Evolutionary conservation across 2,797 vertebrate genomes (phyloP).

Genomic region (Etheostoma nigrum): DNA sequence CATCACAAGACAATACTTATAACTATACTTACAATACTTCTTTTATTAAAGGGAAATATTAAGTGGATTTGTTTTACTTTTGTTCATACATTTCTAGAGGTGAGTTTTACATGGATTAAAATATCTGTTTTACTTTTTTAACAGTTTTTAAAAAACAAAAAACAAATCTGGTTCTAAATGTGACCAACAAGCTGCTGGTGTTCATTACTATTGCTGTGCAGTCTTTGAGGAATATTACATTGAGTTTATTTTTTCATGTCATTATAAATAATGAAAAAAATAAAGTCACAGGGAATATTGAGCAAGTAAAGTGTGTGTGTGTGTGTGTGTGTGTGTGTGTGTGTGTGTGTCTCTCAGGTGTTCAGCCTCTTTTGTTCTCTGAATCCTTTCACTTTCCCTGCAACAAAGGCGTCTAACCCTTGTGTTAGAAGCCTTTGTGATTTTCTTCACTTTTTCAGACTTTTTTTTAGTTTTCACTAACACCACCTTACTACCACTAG

Average conservation of each 20-base stretch:
- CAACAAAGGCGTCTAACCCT: conserved; percentile 64
- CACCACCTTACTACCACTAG: too few species aligned
- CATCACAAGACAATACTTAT: too few species aligned
- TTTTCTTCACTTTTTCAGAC: too few species aligned
- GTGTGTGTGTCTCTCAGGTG: conserved; percentile 45
- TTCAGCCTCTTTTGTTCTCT: conserved; percentile 58
- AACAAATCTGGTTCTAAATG: background rate
- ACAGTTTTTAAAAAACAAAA: too few species aligned
- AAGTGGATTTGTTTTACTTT: background rate
- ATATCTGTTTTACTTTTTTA: background rate
- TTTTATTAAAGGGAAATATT: background rate
- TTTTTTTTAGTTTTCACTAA: too few species aligned
- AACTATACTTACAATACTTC: too few species aligned
- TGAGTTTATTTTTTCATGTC: background rate
- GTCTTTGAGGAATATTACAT: conserved; percentile 1
- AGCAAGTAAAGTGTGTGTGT: background rate
- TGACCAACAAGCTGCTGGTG: background rate
- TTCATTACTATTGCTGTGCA: background rate
- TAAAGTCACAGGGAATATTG: conserved; percentile 6
- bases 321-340: conserved; percentile 16
- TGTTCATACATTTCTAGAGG: background rate
- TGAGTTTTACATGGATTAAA: background rate
- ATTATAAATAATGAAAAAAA: background rate
- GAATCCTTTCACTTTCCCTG: conserved; percentile 56
- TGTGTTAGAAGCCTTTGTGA: too few species aligned